These are phyloP conservation scores for Hyla sarda DNA, from an alignment of 2,113 vertebrate species.

Conservation along the genomic window DNA sequence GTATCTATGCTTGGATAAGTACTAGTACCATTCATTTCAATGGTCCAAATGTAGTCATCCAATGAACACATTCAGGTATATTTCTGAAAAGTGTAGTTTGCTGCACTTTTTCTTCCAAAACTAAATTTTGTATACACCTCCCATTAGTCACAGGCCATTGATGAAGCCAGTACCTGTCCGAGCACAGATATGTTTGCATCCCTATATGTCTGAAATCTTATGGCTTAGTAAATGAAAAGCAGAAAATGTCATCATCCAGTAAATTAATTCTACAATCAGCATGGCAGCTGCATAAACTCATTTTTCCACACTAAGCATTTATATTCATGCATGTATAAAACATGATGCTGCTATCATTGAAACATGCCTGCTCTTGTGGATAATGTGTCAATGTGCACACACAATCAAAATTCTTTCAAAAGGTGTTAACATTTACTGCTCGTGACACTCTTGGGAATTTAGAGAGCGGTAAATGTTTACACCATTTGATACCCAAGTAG, in stretches of 20 bases:
- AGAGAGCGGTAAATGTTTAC: slow-evolving; percentile 6
- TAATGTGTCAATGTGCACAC: slow-evolving; percentile 42
- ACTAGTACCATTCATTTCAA: too few species aligned
- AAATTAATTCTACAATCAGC: background rate
- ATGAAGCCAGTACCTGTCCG: too few species aligned
- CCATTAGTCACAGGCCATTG: too few species aligned
- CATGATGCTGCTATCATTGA: slow-evolving; percentile 46
- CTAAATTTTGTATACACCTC: too few species aligned
- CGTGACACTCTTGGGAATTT: background rate
- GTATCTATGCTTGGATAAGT: too few species aligned
- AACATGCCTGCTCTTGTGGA: slow-evolving; percentile 31
- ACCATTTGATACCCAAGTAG: slow-evolving; percentile 10
- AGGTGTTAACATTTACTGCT: slow-evolving; percentile 26
- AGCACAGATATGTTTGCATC: too few species aligned
- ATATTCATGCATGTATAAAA: slow-evolving; percentile 42
- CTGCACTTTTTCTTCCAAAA: too few species aligned
- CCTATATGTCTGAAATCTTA: too few species aligned
- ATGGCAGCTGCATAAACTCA: slow-evolving; percentile 20
- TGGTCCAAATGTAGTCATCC: too few species aligned
- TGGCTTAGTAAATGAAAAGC: background rate
- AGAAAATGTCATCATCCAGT: background rate
- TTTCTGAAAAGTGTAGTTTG: too few species aligned
- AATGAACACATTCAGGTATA: too few species aligned
- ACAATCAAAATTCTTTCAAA: slow-evolving; percentile 29
- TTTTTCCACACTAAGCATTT: slow-evolving; percentile 11